phyloP scores from a whole-genome alignment of 2,888 invertebrate species.

The Carcina quercana region DNA sequence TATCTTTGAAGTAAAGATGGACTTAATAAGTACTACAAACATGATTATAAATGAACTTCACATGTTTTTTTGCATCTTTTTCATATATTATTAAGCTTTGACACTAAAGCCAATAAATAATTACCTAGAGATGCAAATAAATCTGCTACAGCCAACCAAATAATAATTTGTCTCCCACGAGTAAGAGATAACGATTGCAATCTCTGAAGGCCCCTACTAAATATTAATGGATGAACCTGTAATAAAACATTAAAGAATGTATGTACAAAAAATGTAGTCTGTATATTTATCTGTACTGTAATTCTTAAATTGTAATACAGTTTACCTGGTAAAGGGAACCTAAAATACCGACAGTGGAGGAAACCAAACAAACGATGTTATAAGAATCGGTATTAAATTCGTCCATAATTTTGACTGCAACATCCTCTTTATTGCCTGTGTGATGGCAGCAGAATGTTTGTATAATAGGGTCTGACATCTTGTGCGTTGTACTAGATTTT shows the following conservation, averaged over 20 bases:
- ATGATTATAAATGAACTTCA: too few relatives aligned
- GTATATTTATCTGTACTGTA: too few relatives aligned
- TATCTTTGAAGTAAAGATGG: too few relatives aligned
- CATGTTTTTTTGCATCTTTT: too few relatives aligned
- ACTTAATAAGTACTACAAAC: too few relatives aligned
- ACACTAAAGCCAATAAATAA: too few relatives aligned
- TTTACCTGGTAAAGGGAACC: conserved; percentile 86
- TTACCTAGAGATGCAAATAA: conserved; percentile 84
- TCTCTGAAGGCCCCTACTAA: conserved; percentile 63
- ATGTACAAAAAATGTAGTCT: too few relatives aligned
- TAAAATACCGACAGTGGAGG: conserved; percentile 81
- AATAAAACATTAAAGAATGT: too few relatives aligned
- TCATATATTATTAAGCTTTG: too few relatives aligned
- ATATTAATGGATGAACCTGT: conserved; percentile 79
- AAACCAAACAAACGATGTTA: conserved; percentile 82
- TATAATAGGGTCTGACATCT: conserved; percentile 88
- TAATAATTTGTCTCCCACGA: conserved; percentile 81
- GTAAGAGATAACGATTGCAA: conserved; percentile 75
- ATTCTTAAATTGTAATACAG: too few relatives aligned
- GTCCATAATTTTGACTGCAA: conserved; percentile 78
- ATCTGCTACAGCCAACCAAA: conserved; percentile 87
- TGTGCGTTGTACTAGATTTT: too few relatives aligned
- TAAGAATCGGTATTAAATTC: conserved; percentile 85
- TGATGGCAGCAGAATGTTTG: conserved; percentile 89
- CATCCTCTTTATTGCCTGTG: conserved; percentile 76